Base-by-base conservation (phyloP, 1,140 invertebrate species). In the Zaprionus nigranus region DNA sequence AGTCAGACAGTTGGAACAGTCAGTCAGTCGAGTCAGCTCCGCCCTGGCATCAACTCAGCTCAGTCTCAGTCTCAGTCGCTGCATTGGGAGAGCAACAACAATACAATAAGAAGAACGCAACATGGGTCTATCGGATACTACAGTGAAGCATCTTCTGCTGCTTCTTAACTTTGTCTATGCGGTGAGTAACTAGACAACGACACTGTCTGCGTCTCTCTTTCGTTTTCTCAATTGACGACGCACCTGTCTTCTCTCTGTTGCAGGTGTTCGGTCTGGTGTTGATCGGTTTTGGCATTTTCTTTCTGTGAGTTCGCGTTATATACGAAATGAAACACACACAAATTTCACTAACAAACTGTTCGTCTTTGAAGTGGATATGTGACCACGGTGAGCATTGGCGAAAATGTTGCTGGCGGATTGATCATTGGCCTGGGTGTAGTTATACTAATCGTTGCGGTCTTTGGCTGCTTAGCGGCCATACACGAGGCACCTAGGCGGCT, bases 111-210 rank as follows among this genome's bases (percentile, higher is more conserved):
- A 34, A 30, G 30, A 53, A 53, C 28, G 30, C 22, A 53, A 54
- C 26, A 92, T 92, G 91, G 87, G 82, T 15, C 75, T 92, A 40
- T 77, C 71, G 6, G 73, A 81, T 51, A 79, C 84, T 51, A 92
- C 91, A 74, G 78, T 90, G 72, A 92, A 92, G 75, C 91, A 92
- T 78, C 75, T 92, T 72, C 66, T 92, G 62, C 64, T 92, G 53
- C 72, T 92, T 15, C 75, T 92, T 4, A 92, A 92, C 81, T 92
- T 92, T 56, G 72, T 91, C 12, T 92, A 83, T 78, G 65, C 75
- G 56, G 91, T 92, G 59, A 84, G 91, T 91, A n/a, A n/a, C n/a
- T n/a, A 75, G 56, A 62, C 43, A 49, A 51, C 12, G 11, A 28
- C 43, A n/a, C 12, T 56, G 2, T 9, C 2, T 46, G n/a, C n/a